Percentiles rank a stretch among this genome's conserved stretches.
Conservation (phyloP, 2,888 invertebrate genomes). For the Therioaphis trifolii region DNA sequence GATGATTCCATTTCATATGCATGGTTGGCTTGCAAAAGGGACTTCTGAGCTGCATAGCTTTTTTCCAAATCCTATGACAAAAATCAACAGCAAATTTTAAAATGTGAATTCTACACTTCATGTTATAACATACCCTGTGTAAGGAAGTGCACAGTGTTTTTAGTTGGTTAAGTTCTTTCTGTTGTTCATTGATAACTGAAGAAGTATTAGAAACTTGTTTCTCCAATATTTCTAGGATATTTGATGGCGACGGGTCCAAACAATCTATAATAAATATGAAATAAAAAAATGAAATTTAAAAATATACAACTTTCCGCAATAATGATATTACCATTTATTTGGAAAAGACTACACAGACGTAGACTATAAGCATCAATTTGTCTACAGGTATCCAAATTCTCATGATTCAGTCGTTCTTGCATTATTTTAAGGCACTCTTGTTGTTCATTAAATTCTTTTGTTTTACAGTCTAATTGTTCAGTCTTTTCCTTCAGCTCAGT, state of each 20-base stretch:
- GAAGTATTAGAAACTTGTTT: constrained; percentile 78
- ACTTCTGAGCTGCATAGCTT: constrained; percentile 76
- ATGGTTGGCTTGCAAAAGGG: constrained; percentile 79
- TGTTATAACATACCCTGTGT: constrained; percentile 74
- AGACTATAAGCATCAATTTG: constrained; percentile 52
- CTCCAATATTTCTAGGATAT: constrained; percentile 64
- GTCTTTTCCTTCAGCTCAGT: constrained; percentile 62
- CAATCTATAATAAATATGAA: constrained; percentile 19
- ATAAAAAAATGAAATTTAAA: not conserved
- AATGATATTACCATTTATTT: constrained; percentile 40
- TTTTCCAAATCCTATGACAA: constrained; percentile 75
- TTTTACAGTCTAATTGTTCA: constrained; percentile 60
- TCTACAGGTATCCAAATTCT: constrained; percentile 30
- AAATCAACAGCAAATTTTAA: constrained; percentile 51
- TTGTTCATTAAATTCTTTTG: constrained; percentile 54
- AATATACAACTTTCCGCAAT: not conserved
- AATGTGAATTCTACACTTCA: constrained; percentile 54
- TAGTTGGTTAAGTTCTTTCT: constrained; percentile 79
- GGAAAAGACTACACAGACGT: constrained; percentile 39
- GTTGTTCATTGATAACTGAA: constrained; percentile 80
- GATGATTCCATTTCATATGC: constrained; percentile 83
- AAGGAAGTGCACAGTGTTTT: constrained; percentile 78
- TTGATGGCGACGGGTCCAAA: constrained; percentile 60
- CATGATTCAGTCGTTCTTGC: constrained; percentile 55
- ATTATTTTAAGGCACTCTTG: constrained; percentile 52